Conservation (phyloP, 2,888 invertebrate genomes). For the Drosophila kanekoi region DNA sequence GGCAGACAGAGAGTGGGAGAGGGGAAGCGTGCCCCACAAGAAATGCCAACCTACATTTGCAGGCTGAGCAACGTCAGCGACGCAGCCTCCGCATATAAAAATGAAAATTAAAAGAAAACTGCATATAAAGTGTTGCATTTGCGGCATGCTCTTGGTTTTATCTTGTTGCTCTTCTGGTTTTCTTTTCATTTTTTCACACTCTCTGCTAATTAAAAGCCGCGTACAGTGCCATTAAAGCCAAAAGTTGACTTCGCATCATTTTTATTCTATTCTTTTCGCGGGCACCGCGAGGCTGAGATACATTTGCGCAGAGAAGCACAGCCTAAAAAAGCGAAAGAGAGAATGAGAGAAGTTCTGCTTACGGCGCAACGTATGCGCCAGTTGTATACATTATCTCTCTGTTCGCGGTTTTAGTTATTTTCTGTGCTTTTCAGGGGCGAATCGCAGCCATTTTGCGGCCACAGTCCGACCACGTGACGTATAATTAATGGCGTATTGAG, state of each 20-base stretch:
- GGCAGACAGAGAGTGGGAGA: neutral
- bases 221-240: conserved; percentile 75
- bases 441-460: conserved; percentile 56
- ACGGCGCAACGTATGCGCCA: conserved; percentile 56
- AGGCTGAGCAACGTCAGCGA: conserved; percentile 42
- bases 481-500: conserved; percentile 80
- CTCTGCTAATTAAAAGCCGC: conserved; percentile 75
- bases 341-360: conserved; percentile 11
- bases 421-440: conserved; percentile 21
- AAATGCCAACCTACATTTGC: conserved; percentile 73
- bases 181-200: conserved; percentile 38
- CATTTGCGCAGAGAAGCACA: neutral
- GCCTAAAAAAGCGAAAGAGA: neutral
- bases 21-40: conserved; percentile 51
- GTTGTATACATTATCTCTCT: conserved; percentile 77
- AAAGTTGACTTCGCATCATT: conserved; percentile 64
- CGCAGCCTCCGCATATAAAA: conserved; percentile 67
- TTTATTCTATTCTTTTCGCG: conserved; percentile 20
- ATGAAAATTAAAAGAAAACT: conserved; percentile 74
- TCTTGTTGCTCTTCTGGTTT: conserved; percentile 26
- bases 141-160: conserved; percentile 48
- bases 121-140: conserved; percentile 80
- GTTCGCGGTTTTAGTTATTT: conserved; percentile 62
- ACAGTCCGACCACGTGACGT: conserved; percentile 68
- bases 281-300: neutral